Evolutionary conservation across 1,140 invertebrate species (phyloP).

Genomic region (Trichonephila clavata): DNA sequence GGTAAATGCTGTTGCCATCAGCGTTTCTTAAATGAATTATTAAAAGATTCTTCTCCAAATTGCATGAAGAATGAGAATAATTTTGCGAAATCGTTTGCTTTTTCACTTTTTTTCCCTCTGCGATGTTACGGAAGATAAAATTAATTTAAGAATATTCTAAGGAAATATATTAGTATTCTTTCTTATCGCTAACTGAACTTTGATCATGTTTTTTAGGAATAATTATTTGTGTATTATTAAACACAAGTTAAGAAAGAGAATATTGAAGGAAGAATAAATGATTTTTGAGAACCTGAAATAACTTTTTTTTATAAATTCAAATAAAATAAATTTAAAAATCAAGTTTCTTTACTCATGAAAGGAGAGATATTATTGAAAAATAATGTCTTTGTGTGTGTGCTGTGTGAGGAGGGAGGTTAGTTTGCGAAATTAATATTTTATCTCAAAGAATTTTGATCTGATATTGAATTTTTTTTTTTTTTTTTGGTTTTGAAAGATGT

Average conservation of each 20-base stretch:
- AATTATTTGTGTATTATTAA: neutral
- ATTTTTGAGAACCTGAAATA: neutral
- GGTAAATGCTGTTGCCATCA: neutral
- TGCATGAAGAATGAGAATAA: neutral
- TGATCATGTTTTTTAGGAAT: neutral
- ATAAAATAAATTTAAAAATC: too few relatives aligned
- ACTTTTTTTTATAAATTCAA: neutral
- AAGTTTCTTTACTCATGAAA: too few relatives aligned
- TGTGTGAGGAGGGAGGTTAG: too few relatives aligned
- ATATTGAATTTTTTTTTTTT: too few relatives aligned
- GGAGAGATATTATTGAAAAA: too few relatives aligned
- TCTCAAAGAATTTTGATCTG: too few relatives aligned
- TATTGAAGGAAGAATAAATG: neutral
- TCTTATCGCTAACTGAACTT: neutral
- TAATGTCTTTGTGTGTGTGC: too few relatives aligned
- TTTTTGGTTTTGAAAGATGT: too few relatives aligned
- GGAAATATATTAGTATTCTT: neutral
- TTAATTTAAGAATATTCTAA: neutral
- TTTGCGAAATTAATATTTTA: too few relatives aligned
- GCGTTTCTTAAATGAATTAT: constrained; percentile 3
- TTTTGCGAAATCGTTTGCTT: neutral
- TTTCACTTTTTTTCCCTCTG: neutral
- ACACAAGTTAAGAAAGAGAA: neutral
- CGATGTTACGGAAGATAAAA: neutral
- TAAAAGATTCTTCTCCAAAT: neutral